phyloP scores from a whole-genome alignment of 2,888 invertebrate genomes.

The Himalopsyche tibetana region DNA sequence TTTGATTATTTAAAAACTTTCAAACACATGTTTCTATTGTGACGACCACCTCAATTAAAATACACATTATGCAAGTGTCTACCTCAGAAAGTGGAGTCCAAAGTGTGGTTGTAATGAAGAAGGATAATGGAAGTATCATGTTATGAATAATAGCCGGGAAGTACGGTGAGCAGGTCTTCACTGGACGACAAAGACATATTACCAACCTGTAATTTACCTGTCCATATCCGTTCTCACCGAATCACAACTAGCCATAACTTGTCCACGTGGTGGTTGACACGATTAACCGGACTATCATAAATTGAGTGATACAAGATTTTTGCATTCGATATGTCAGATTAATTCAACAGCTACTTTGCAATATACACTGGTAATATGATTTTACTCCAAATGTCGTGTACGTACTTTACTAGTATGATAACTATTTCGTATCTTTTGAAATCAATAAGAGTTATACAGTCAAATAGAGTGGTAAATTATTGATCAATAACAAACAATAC shows the following conservation, averaged over 20 bases:
- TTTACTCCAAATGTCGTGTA: too few relatives aligned
- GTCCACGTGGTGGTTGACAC: not conserved
- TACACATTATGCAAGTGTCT: constrained; percentile 13
- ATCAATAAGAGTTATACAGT: too few relatives aligned
- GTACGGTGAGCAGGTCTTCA: constrained; percentile 56
- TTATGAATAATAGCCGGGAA: constrained; percentile 62
- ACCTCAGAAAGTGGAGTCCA: constrained; percentile 17
- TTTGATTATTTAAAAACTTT: constrained; percentile 27
- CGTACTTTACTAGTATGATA: too few relatives aligned
- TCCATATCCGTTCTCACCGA: constrained; percentile 60
- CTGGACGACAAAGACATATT: constrained; percentile 56
- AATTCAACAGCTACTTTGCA: too few relatives aligned
- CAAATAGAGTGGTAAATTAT: too few relatives aligned
- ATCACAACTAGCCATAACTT: constrained; percentile 9
- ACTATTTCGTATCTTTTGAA: too few relatives aligned
- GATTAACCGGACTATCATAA: too few relatives aligned
- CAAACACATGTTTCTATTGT: constrained; percentile 22
- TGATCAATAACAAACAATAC: too few relatives aligned
- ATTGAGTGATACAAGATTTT: too few relatives aligned
- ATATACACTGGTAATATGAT: too few relatives aligned
- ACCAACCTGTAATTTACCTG: constrained; percentile 48
- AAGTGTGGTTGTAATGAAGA: constrained; percentile 35
- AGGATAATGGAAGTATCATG: constrained; percentile 64
- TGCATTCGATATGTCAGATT: too few relatives aligned
- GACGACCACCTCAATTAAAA: constrained; percentile 16